These are phyloP conservation scores for Zootermopsis nevadensis DNA, from an alignment of 2,888 invertebrate genomes.

Conservation along the genomic window DNA sequence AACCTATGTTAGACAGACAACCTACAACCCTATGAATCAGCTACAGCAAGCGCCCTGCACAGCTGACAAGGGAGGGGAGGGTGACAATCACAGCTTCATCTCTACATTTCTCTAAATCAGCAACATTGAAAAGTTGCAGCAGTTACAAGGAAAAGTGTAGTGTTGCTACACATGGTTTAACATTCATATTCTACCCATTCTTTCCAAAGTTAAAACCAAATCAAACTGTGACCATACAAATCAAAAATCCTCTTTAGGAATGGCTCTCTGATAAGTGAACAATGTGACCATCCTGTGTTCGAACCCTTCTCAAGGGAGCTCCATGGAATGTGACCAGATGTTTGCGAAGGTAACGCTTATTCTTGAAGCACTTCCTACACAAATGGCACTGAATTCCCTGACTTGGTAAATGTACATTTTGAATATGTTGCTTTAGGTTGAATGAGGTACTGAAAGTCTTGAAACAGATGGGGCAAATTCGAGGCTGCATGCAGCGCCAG, in stretches of 20 bases:
- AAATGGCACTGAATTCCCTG: slow-evolving; percentile 58
- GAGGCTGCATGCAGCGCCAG: slow-evolving; percentile 61
- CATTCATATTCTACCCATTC: too few species aligned
- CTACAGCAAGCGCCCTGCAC: too few species aligned
- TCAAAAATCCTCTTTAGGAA: neutral
- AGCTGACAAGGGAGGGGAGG: too few species aligned
- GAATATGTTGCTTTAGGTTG: slow-evolving; percentile 60
- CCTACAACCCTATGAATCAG: too few species aligned
- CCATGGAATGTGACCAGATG: slow-evolving; percentile 60
- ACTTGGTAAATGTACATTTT: slow-evolving; percentile 59
- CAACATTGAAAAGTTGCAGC: too few species aligned
- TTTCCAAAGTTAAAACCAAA: too few species aligned
- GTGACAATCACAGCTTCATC: too few species aligned
- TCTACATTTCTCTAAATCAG: too few species aligned
- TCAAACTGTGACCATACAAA: too few species aligned
- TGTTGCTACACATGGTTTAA: too few species aligned
- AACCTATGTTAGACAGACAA: too few species aligned
- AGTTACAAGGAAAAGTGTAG: too few species aligned
- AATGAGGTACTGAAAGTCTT: slow-evolving; percentile 60
- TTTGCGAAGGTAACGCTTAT: slow-evolving; percentile 60
- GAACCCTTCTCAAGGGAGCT: slow-evolving; percentile 56
- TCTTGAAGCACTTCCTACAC: slow-evolving; percentile 59
- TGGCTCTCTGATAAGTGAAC: neutral
- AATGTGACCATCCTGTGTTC: slow-evolving; percentile 18
- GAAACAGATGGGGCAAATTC: slow-evolving; percentile 59